These are phyloP conservation scores for Tamias sibiricus DNA, from an alignment of 2,113 vertebrate species.

Conservation along the genomic window DNA sequence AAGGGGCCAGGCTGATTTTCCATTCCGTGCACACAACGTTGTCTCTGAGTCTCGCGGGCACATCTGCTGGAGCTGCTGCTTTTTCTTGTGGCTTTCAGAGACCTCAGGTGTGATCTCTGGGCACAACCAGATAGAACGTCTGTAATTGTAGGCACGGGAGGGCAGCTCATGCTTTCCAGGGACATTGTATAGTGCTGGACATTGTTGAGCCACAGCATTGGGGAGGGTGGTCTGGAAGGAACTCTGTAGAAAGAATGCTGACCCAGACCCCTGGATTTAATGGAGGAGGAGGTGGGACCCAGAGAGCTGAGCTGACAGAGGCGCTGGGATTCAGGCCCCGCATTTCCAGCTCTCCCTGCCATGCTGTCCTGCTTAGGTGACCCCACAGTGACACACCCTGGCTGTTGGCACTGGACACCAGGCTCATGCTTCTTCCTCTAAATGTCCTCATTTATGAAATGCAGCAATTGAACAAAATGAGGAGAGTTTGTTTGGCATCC, in stretches of 20 bases:
- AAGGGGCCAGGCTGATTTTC: neutral
- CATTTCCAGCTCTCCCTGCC: neutral
- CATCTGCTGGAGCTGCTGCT: neutral
- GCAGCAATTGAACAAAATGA: neutral
- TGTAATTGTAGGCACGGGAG: neutral
- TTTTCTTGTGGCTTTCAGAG: neutral
- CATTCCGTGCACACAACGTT: accelerated
- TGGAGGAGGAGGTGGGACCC: neutral
- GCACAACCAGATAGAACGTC: accelerated
- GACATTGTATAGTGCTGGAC: neutral
- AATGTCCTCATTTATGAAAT: neutral
- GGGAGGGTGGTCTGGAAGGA: neutral
- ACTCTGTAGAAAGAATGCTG: neutral
- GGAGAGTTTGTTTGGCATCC: neutral
- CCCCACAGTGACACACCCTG: neutral
- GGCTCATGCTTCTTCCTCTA: accelerated
- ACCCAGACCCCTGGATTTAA: neutral
- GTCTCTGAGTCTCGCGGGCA: neutral
- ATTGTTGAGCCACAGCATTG: neutral
- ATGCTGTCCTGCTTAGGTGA: neutral
- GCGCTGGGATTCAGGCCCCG: neutral
- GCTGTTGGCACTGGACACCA: neutral
- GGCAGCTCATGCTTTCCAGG: neutral
- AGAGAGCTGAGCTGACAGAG: neutral
- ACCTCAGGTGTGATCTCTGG: neutral